These are phyloP conservation scores for Platerodrilus igneus DNA, from an alignment of 2,888 invertebrate species.

Conservation along the genomic window DNA sequence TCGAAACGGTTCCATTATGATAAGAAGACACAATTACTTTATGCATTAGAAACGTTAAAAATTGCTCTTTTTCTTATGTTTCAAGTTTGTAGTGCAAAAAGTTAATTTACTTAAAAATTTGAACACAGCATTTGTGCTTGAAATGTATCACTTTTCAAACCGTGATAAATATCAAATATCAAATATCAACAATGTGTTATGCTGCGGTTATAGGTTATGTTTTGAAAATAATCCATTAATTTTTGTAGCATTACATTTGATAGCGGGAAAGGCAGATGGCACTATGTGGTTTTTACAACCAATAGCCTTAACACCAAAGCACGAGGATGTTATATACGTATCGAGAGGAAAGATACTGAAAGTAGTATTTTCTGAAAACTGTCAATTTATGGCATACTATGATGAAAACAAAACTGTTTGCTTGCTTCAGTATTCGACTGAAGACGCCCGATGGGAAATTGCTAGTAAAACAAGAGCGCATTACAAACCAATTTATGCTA, in stretches of 20 bases:
- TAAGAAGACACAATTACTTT: too few species aligned
- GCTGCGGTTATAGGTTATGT: too few species aligned
- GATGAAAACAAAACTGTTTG: conserved; percentile 53
- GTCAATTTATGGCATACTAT: conserved; percentile 53
- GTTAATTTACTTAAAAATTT: too few species aligned
- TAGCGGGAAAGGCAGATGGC: conserved; percentile 58
- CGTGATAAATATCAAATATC: too few species aligned
- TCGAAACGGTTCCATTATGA: too few species aligned
- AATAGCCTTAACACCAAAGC: conserved; percentile 50
- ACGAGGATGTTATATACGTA: conserved; percentile 49
- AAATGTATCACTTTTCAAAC: too few species aligned
- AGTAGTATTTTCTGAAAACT: conserved; percentile 53
- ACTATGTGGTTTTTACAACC: conserved; percentile 58
- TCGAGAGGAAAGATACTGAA: conserved; percentile 48
- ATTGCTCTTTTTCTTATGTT: too few species aligned
- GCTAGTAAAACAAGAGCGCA: conserved; percentile 61
- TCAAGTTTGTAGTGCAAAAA: too few species aligned
- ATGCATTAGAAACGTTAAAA: too few species aligned
- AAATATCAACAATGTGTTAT: too few species aligned
- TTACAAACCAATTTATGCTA: conserved; percentile 53
- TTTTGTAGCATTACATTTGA: conserved; percentile 56
- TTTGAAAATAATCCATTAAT: too few species aligned
- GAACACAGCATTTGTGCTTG: too few species aligned
- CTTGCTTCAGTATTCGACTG: conserved; percentile 49
- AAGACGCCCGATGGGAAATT: conserved; percentile 49